Evolutionary conservation across 2,113 vertebrate species (phyloP).

Genomic region (Microcebus griseorufus): DNA sequence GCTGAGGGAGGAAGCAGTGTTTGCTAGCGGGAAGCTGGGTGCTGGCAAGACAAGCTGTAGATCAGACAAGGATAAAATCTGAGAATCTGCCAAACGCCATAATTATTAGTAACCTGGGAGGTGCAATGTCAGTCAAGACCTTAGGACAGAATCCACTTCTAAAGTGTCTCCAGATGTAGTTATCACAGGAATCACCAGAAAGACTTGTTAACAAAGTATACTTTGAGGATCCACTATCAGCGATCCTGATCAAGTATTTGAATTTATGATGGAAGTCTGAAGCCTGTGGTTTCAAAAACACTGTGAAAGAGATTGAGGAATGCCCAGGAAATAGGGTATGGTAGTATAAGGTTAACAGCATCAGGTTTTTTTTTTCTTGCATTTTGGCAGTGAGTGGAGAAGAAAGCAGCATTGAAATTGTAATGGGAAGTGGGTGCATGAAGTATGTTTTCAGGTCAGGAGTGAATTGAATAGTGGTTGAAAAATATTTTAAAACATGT

Average conservation of each 20-base stretch:
- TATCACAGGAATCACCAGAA: background rate
- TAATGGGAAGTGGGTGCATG: background rate
- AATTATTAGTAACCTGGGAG: background rate
- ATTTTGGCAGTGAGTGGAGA: background rate
- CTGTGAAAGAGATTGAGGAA: background rate
- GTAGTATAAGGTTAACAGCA: background rate
- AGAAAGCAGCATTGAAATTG: background rate
- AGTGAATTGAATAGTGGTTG: background rate
- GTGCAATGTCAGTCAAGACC: background rate
- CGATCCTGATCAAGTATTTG: background rate
- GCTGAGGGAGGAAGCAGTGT: accelerated
- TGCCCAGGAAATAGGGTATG: background rate
- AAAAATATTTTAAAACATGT: no score
- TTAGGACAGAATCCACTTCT: background rate
- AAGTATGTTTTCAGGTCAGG: background rate
- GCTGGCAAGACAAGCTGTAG: background rate
- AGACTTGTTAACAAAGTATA: background rate
- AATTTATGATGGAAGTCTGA: background rate
- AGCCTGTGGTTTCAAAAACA: background rate
- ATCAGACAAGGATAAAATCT: background rate
- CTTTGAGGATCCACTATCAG: background rate
- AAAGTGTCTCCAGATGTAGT: background rate
- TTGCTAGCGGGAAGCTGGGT: background rate
- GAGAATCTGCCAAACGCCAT: background rate
- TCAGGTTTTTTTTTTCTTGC: background rate